Evolutionary conservation across 2,888 invertebrate genomes (phyloP), one percentile per base, ranked within the genome.

Genomic region (Agrilus cyanescens): DNA sequence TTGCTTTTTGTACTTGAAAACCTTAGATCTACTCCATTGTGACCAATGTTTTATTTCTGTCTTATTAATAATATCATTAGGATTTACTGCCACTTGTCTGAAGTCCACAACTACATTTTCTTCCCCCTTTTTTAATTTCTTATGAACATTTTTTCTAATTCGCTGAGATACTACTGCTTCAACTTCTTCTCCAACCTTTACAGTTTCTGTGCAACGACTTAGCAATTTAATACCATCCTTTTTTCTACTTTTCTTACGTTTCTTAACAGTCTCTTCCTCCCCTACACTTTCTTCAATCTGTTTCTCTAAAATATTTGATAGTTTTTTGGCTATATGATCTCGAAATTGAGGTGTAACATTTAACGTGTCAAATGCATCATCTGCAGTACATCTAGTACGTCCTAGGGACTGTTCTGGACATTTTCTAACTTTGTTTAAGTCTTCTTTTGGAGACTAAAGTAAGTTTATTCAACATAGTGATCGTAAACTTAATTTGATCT

Each of bases 311-410:
- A 73, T 58, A 14, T 60, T 62, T 2, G 73, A 69, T 34, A 76
- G 57, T 59, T 72, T 71, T 34, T 66, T 68, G 7, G 71, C 72
- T 39, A 76, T 71, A 45, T 60, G 63, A 31, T 62, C 67, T 53
- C 73, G 73, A 60, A 75, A 66, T 50, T 71, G 67, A 13, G 67
- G 66, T 4, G 75, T 73, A 2, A 75, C 71, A 53, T 68, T 54
- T n/a, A 62, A 69, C 1, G 71, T 63, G 57, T 74, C 74, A 52
- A 72, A 74, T 49, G 74, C 73, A 48, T 73, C 72, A 32, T 69
- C 65, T 7, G 72, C 61, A 46, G 62, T 65, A 31, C 65, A 32
- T 18, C 48, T 48, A 4, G 40, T 32, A 16, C 44, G 51, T 34
- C 62, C 48, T 41, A 60, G 43, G 4, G 61, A 62, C 18, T 56